Base-by-base conservation (phyloP, 2,888 invertebrate genomes). In the Lepas anatifera region DNA sequence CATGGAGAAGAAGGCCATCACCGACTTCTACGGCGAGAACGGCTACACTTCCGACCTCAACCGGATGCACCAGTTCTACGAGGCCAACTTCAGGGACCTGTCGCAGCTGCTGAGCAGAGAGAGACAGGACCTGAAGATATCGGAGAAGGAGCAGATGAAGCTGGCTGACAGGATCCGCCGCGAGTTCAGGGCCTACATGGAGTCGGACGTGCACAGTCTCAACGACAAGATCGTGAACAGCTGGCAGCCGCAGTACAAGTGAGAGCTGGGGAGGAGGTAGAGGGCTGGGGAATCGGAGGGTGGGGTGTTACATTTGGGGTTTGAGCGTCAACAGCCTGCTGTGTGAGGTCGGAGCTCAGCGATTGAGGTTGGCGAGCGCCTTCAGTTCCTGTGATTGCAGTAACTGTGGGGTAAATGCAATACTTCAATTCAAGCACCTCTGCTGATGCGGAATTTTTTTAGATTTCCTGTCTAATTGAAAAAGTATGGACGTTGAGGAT, bases 11-110 rank as follows among this genome's bases (percentile, higher is more conserved):
- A 29, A 13, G 6, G 58, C 58, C 58, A 58, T 58, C 58, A 27
- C 11, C 7, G 58, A 58, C 32, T 58, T 58, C 58, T 58, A 58
- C 58, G 58, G 58, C 32, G 32, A 32, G 18, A 25, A 58, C 58
- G 58, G 58, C 58, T 58, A 58, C 58, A 58, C 58, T 16, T 2
- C 29, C 58, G 32, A 58, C 4, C 58, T 58, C 32, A 58, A 58
- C 58, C 58, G 58, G 18, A 32, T 58, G 58, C 58, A 58, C 27
- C 58, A 58, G 58, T 58, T 58, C 58, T 58, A 58, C 58, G 58
- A 58, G 58, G 58, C 58, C 58, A 58, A 58, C 58, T 58, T 58
- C 58, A 29, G 58, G 3, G 58, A 58, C 58, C 58, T 58, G 29
- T 8, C 58, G 29, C 58, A 58, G 58, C 27, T 58, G 58, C 58